Base-by-base conservation (phyloP, 2,113 vertebrate genomes). In the Plecotus auritus region DNA sequence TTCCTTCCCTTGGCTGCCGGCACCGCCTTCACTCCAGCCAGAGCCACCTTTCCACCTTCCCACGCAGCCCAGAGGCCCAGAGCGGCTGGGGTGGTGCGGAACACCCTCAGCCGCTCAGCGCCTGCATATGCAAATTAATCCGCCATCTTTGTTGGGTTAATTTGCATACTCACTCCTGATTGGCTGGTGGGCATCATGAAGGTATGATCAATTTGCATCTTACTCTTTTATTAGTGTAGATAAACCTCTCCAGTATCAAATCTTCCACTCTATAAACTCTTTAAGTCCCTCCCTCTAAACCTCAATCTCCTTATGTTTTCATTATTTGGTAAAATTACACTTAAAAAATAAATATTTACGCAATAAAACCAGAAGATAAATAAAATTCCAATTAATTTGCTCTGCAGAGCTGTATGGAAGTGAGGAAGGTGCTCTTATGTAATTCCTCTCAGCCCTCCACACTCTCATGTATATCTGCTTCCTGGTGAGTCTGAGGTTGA, bases 291-390 rank as follows among this genome's bases (percentile, higher is more conserved):
- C 94, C 93, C 96, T 96, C 83, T 76, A 73, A 73, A 80, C 45
- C 56, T 91, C 78, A 77, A 82, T 95, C 93, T 95, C 61, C 73
- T 94, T 72, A 47, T n/a, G 35, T 77, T 97, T 97, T 96, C 94
- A 92, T 97, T 96, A 97, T 96, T 96, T 97, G 98, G 95, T 98
- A 98, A 97, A 98, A 91, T 94, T 97, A 98, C 83, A 93, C 76
- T 98, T 97, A 98, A 97, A 98, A 98, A 98, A 98, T 98, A 98
- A 98, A 98, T 98, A 98, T 98, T 98, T 98, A 98, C 97, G 96
- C 98, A 95, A 92, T 96, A 90, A 98, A 97, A 95, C 95, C 97
- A 95, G 98, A 97, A 98, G 96, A 95, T 94, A 98, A 98, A 98
- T 98, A 98, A 98, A 96, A 98, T 95, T 97, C 94, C 97, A 97